Evolutionary conservation across 2,113 vertebrate genomes (phyloP), one percentile per base, ranked within the genome.

Genomic region (Oncorhynchus tshawytscha): DNA sequence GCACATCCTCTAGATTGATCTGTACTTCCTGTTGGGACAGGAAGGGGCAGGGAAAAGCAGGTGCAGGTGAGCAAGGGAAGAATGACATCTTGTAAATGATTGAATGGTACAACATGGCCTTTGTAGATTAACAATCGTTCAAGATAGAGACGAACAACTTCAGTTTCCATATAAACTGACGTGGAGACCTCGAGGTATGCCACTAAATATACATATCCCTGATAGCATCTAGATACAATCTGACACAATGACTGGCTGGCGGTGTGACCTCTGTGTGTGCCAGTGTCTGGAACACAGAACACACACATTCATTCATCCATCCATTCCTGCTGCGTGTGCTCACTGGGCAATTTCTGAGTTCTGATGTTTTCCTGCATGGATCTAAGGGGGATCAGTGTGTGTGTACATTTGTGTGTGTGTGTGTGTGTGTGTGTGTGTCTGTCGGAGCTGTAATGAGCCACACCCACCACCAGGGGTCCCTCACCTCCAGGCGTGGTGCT

Each of bases 401-500:
- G 34, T 39, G 39, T 39, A 2, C 5, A 8, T 39, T 2, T 34
- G 34, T 39, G 6, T 39, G 62, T 39, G 60, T 48, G 25, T 49
- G 18, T 45, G 29, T 65, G 25, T 39, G 71, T 45, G 8, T 29
- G 5, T 73, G n/a, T 48, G 34, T 45, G 39, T 45, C 39, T 9
- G 39, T 39, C 8, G 0, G 39, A 39, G 39, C 49, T 70, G 68
- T 48, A 22, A n/a, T 70, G 16, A 13, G 6, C 11, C 68, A 48
- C 11, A 31, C 27, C 67, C 67, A 31, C 45, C n/a, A 20, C 5
- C 24, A n/a, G 34, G 8, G 45, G 25, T 24, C 68, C 45, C 5
- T 89, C 84, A 98, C 96, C 96, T 96, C 94, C 16, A 95, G 83
- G 70, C 84, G 88, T 79, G 94, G 83, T 57, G 90, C 88, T 93